A percentile compares a stretch with the other conserved stretches of the same genome.
These are phyloP conservation scores for Neuroterus valhalla DNA, from an alignment of 1,140 invertebrate genomes.

Conservation along the genomic window DNA sequence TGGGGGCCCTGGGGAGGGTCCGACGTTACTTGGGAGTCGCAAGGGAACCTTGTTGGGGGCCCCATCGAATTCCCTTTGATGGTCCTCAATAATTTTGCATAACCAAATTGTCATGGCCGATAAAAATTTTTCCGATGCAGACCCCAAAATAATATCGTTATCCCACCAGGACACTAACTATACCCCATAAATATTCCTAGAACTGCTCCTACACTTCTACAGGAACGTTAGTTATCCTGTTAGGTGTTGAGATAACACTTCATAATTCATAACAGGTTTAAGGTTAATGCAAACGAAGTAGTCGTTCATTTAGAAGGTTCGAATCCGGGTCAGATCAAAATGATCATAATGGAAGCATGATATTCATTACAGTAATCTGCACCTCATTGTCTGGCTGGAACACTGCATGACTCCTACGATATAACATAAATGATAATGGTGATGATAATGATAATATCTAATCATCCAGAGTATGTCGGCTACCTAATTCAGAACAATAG, in stretches of 20 bases:
- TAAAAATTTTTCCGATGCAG: too few relatives aligned
- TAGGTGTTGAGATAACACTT: slow-evolving; percentile 2
- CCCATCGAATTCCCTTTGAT: too few relatives aligned
- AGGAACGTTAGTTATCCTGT: not conserved
- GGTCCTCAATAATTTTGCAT: too few relatives aligned
- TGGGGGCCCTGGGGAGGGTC: too few relatives aligned
- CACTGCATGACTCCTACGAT: not conserved
- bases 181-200: too few relatives aligned
- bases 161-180: too few relatives aligned
- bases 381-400: not conserved
- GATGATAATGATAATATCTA: slow-evolving; percentile 21
- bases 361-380: slow-evolving; percentile 28
- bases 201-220: too few relatives aligned
- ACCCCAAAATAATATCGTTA: too few relatives aligned
- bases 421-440: not conserved
- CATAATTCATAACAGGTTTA: slow-evolving; percentile 6
- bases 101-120: too few relatives aligned
- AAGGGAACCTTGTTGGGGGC: too few relatives aligned
- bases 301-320: slow-evolving; percentile 10
- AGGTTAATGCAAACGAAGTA: slow-evolving; percentile 4
- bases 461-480: not conserved
- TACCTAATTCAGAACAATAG: not conserved
- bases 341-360: slow-evolving; percentile 16
- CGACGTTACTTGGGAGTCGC: too few relatives aligned
- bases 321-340: slow-evolving; percentile 13